A percentile compares a stretch with the other conserved stretches of the same genome.
These are phyloP conservation scores for Bacillus rossius DNA, from an alignment of 1,140 invertebrate genomes.

Conservation along the genomic window DNA sequence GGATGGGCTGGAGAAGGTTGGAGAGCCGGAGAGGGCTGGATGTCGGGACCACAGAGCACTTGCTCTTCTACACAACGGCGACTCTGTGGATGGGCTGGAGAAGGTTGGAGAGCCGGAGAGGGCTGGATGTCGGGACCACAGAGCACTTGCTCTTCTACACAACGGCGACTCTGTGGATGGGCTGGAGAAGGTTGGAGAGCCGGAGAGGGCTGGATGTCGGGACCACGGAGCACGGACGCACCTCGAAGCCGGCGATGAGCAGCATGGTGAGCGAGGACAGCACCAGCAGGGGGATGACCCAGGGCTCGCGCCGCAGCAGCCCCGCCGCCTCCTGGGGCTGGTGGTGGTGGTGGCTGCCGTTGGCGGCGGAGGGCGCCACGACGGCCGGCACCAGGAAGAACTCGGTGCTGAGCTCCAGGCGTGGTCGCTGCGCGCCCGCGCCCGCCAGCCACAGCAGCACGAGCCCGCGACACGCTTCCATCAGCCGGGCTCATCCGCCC, in stretches of 20 bases:
- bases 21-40: no score
- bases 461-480: not conserved
- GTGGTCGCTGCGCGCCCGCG: conserved; percentile 16
- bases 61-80: no score
- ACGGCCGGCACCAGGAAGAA: conserved; percentile 61
- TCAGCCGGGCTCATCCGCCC: not conserved
- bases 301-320: conserved; percentile 63
- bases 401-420: conserved; percentile 68
- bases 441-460: not conserved
- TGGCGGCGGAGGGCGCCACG: conserved; percentile 34
- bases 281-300: conserved; percentile 80
- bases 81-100: no score
- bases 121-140: no score
- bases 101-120: no score
- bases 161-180: not conserved
- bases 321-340: conserved; percentile 38
- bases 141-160: not conserved
- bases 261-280: conserved; percentile 72
- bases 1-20: no score
- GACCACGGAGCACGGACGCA: not conserved
- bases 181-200: not conserved
- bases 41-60: no score
- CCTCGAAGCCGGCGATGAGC: conserved; percentile 76
- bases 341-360: conserved; percentile 37
- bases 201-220: not conserved